A percentile compares a stretch with the other conserved stretches of the same genome.
Conservation (phyloP, 2,888 invertebrate genomes). For the Agonopterix alstromeriana region DNA sequence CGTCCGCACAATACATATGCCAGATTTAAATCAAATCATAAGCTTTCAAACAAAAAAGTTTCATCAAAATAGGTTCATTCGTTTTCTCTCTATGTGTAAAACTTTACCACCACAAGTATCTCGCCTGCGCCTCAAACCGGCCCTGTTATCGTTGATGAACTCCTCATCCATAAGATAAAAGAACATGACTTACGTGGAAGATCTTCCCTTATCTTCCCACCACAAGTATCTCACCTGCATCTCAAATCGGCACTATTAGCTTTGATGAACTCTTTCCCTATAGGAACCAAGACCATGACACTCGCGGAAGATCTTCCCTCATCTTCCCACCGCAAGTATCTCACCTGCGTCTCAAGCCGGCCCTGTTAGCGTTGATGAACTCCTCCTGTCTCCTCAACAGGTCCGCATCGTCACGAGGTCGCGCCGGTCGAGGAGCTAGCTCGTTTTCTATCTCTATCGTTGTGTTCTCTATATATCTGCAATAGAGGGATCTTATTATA, state of each 20-base stretch:
- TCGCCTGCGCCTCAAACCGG: conserved; percentile 54
- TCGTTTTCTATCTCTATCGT: conserved; percentile 69
- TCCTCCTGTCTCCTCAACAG: conserved; percentile 60
- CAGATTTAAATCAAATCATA: no score
- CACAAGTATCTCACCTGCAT: conserved; percentile 31
- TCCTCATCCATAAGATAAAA: conserved; percentile 31
- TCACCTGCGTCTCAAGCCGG: conserved; percentile 54
- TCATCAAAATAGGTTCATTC: no score
- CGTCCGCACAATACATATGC: no score
- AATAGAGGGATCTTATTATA: background rate
- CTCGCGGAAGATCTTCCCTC: no score
- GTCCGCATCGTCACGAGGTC: conserved; percentile 43
- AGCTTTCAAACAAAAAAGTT: no score
- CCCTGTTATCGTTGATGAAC: conserved; percentile 65
- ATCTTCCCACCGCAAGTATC: background rate
- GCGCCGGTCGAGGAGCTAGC: conserved; percentile 24
- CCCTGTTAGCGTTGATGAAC: conserved; percentile 66
- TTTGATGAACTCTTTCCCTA: conserved; percentile 51
- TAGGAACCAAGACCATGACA: no score
- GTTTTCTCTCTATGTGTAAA: no score
- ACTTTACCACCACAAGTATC: no score
- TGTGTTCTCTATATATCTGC: conserved; percentile 66
- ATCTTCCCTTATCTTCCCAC: no score
- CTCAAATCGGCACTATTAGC: conserved; percentile 60
- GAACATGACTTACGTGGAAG: no score